These are phyloP conservation scores for Marasmarcha lunaedactyla DNA, from an alignment of 2,888 invertebrate genomes.

Conservation along the genomic window DNA sequence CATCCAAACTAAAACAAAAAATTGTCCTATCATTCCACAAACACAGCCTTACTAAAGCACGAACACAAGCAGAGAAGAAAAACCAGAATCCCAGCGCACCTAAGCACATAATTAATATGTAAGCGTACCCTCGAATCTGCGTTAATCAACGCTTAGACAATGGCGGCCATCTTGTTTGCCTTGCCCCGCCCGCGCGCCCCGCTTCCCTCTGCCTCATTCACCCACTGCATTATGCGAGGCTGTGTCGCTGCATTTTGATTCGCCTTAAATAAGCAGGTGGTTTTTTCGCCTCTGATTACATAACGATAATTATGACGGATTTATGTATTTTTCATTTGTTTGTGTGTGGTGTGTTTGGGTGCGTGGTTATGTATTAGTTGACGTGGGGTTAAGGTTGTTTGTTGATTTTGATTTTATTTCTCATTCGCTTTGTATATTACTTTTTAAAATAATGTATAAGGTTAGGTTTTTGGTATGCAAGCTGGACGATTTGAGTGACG, in stretches of 20 bases:
- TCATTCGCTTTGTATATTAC: too few species aligned
- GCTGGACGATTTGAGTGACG: too few species aligned
- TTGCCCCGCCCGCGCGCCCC: conserved; percentile 22
- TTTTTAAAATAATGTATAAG: too few species aligned
- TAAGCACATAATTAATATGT: conserved; percentile 67
- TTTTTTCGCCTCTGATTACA: not conserved
- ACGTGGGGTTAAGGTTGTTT: too few species aligned
- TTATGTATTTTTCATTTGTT: too few species aligned
- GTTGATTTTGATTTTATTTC: too few species aligned
- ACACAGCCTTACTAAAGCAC: conserved; percentile 7
- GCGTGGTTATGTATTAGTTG: too few species aligned
- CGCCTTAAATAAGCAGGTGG: not conserved
- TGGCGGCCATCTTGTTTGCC: conserved; percentile 50
- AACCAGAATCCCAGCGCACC: conserved; percentile 23
- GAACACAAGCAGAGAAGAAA: conserved; percentile 11
- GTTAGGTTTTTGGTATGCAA: too few species aligned
- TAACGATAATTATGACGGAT: too few species aligned
- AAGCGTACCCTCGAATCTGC: conserved; percentile 47
- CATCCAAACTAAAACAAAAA: too few species aligned
- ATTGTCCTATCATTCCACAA: too few species aligned
- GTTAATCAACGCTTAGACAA: conserved; percentile 64
- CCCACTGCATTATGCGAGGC: conserved; percentile 8
- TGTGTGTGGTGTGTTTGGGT: too few species aligned
- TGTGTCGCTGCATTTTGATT: conserved; percentile 6
- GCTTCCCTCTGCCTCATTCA: conserved; percentile 18